Percentiles rank a stretch among this genome's conserved stretches.
phyloP scores from a whole-genome alignment of 2,797 vertebrate genomes.

The Melanogrammus aeglefinus region DNA sequence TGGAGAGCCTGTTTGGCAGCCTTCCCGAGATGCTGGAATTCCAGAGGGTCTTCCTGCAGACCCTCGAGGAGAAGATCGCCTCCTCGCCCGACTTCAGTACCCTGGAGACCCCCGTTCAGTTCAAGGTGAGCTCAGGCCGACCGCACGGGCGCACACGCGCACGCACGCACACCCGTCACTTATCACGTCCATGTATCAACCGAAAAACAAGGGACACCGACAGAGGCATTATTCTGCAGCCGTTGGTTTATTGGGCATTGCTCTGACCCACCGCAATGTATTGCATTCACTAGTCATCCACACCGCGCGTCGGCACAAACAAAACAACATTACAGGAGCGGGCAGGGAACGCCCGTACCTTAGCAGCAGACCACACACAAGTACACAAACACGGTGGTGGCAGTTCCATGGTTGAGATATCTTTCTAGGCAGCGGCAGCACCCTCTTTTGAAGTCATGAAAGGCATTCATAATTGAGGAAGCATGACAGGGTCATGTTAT shows the following conservation, averaged over 20 bases:
- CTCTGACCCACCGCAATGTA: neutral
- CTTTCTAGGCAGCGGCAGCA: neutral
- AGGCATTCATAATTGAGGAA: slow-evolving; percentile 48
- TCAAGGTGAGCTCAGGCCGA: slow-evolving; percentile 75
- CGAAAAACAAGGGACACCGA: neutral
- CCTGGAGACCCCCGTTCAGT: slow-evolving; percentile 90
- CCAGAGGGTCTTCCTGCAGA: slow-evolving; percentile 95
- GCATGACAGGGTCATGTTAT: slow-evolving; percentile 28
- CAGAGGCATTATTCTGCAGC: neutral
- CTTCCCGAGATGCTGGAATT: slow-evolving; percentile 97
- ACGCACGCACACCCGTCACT: neutral
- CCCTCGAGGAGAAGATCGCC: slow-evolving; percentile 90
- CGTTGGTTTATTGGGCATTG: neutral
- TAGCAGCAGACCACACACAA: neutral
- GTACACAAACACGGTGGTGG: neutral
- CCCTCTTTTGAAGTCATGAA: slow-evolving; percentile 27
- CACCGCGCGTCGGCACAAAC: neutral
- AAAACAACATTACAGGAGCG: neutral
- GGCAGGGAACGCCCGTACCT: neutral
- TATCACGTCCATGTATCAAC: neutral
- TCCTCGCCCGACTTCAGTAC: slow-evolving; percentile 86
- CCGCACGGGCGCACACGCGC: neutral
- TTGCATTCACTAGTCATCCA: neutral
- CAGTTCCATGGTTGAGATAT: slow-evolving; percentile 21
- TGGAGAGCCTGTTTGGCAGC: slow-evolving; percentile 96